Evolutionary conservation across 2,113 vertebrate species (phyloP), one percentile per base, ranked within the genome.

Genomic region (Chionodraco myersi): DNA sequence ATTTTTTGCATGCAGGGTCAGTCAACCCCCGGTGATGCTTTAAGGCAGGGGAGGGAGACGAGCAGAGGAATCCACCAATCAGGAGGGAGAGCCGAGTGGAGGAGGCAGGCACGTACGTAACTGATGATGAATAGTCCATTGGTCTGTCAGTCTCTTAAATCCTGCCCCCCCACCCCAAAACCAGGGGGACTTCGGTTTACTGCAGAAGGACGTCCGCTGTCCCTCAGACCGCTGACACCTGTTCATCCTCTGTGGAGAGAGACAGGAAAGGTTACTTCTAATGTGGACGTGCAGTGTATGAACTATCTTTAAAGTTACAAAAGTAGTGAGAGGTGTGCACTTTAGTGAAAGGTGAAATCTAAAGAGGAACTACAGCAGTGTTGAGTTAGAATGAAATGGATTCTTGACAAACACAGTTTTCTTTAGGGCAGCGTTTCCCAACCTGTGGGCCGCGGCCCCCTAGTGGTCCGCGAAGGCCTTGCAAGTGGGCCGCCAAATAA

Each of bases 161-260:
- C 96, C 95, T 93, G 95, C 36, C 36, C 36, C 36, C 95, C 94
- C 91, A 75, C 61, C 75, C 30, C 45, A 30, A 84, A 77, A 44
- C 73, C 86, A 86, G 89, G 88, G 94, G 78, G 6, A 51, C 93
- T 83, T 95, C 90, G 88, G 83, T 87, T 84, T 82, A 85, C 88
- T 86, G 90, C 84, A 85, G 87, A 79, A 84, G 67, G 78, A 79
- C 18, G 36, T 84, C 85, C 83, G n/a, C 52, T 12, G 84, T 76
- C 88, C 94, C 91, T 98, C 96, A 99, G 82, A 99, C 98, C 73
- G 98, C 97, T 76, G 98, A 99, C 79, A 99, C 98, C 92, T 98
- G 98, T 81, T 99, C 97, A 74, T 99, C 97, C 91, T 98, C 97
- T 98, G 96, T 72, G 67, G 26, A 58, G 23, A 71, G 4, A 61